Base-by-base conservation (phyloP, 2,888 invertebrate genomes). In the Polymixis flavicincta region DNA sequence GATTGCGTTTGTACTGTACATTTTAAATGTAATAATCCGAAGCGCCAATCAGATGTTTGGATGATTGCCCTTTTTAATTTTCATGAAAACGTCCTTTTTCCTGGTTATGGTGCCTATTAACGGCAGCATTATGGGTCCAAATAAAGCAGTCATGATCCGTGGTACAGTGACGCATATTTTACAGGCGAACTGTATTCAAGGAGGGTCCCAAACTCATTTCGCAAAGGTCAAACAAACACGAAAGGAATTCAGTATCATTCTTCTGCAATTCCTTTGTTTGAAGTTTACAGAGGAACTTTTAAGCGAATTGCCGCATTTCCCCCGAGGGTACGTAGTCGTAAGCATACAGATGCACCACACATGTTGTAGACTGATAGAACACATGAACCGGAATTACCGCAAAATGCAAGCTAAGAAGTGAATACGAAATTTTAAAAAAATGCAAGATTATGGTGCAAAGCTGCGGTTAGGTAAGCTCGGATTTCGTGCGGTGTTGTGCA, bases 1-100 rank as follows among this genome's bases (percentile, higher is more conserved):
- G 91, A 93, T 92, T 92, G 91, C 89, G 85, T 87, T 90, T 88
- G 85, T 86, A 81, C 76, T 84, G 85, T 91, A 85, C 88, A 91
- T 90, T 89, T 90, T 89, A 80, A 85, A 91, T 86, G 85, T 83
- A 79, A 84, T 84, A 82, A 85, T 74, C 65, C 72, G 57, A 74
- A 61, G 65, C 59, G 59, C 72, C 70, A 81, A 81, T 85, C 72
- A 81, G 67, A 42, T 63, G 37, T 64, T 60, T 59, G 57, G 63
- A 74, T 50, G 57, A 66, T 42, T 69, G 60, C 50, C 50, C 7
- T 79, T 80, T 75, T 72, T 74, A 72, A 78, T 73, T 74, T 74
- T 65, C 60, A 55, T 63, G 50, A 66, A 69, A 70, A 50, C 9
- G 52, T 11, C 13, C 25, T 54, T 66, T 69, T 74, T 71, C 32